Conservation (phyloP, 2,888 invertebrate species). For the Oscheius sp. region DNA sequence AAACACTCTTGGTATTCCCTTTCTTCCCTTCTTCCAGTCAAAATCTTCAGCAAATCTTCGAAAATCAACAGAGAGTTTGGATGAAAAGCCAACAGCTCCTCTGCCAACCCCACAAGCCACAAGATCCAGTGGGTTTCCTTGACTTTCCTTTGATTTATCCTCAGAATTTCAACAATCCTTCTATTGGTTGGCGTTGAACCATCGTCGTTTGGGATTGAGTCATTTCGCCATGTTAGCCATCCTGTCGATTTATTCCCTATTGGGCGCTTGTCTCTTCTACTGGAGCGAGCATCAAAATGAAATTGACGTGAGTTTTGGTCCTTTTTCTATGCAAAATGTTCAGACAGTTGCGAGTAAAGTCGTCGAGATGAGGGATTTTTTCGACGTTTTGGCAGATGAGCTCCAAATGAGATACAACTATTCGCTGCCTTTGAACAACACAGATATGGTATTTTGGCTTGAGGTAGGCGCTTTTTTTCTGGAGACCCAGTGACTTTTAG, state of each 20-base stretch:
- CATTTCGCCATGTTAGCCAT: constrained; percentile 48
- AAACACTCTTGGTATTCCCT: not conserved
- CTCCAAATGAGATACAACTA: constrained; percentile 9
- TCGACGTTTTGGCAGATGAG: constrained; percentile 11
- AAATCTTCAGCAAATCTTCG: constrained; percentile 1
- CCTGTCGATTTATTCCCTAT: constrained; percentile 43
- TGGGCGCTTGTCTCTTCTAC: constrained; percentile 53
- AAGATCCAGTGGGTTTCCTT: constrained; percentile 16
- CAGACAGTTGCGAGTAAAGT: not conserved
- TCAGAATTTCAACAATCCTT: constrained; percentile 50
- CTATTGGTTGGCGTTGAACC: constrained; percentile 52
- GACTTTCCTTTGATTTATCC: constrained; percentile 5
- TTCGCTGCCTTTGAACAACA: not conserved
- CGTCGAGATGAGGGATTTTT: constrained; percentile 10
- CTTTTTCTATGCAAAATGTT: not conserved
- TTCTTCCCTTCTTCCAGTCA: too few relatives aligned
- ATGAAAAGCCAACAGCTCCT: constrained; percentile 5
- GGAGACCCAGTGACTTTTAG: constrained; percentile 29
- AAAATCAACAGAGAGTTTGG: constrained; percentile 10
- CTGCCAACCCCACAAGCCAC: constrained; percentile 11
- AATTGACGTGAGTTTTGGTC: constrained; percentile 32
- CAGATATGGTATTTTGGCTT: not conserved
- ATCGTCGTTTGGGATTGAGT: constrained; percentile 50
- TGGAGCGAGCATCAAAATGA: constrained; percentile 48
- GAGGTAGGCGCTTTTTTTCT: not conserved